Evolutionary conservation across 2,113 vertebrate genomes (phyloP), one percentile per base, ranked within the genome.

Genomic region (Bufo bufo): DNA sequence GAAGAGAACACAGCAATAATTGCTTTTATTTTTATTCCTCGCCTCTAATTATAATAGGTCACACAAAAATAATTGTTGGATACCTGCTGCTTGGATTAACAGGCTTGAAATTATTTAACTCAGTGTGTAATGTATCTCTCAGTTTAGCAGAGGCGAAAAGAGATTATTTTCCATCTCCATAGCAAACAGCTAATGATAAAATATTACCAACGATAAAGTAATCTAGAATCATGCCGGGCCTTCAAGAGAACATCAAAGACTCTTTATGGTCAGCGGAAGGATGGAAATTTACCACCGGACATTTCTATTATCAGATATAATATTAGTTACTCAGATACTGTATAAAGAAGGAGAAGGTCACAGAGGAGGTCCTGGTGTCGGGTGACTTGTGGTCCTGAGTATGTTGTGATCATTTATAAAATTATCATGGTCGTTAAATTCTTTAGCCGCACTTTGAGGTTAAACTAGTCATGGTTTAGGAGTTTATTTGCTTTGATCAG

Each of bases 21-120:
- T 54, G 59, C 54, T 50, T 69, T 52, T 47, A 82, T 49, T 11
- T 33, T n/a, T 54, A 83, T 83, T 83, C 77, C 16, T 59, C n/a
- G 33, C 81, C 47, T 69, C 63, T 52, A 12, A 69, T 69, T 84
- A 84, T 23, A 72, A 84, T 84, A 54, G 66, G 66, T 84, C 82
- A 84, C 45, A 58, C 52, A 56, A 84, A 72, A 72, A 72, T 56
- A 74, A 85, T 59, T 85, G 69, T 83, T 49, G 43, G 63, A 75
- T 56, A 85, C 83, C 66, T 75, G 83, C 83, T 74, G 69, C 75
- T 85, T 72, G 54, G 72, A 74, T 85, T 85, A 85, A 85, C 69
- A 59, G 52, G 54, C 52, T 84, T 84, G 82, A 69, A 84, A 84
- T 84, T 84, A 84, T 84, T 84, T 84, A 84, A 84, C 49, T 71